Evolutionary conservation across 1,140 invertebrate genomes (phyloP).

Genomic region (Drosophila repleta): DNA sequence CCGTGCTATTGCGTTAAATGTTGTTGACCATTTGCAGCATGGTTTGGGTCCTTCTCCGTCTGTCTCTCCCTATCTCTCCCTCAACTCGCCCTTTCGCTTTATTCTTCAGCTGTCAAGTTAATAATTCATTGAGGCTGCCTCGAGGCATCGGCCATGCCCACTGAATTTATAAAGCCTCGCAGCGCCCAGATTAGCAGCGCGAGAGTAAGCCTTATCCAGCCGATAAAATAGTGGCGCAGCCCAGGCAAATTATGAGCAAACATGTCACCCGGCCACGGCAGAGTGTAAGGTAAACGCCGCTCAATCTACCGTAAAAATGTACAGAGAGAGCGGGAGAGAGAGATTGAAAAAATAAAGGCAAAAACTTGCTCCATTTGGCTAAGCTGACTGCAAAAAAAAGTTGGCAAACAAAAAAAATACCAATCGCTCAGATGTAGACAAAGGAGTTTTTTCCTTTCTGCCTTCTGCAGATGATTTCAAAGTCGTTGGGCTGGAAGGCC

Average conservation of each 20-base stretch:
- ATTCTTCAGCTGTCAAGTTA: slow-evolving; percentile 47
- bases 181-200: slow-evolving; percentile 68
- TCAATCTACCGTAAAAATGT: slow-evolving; percentile 72
- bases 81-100: slow-evolving; percentile 2
- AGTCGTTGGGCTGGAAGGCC: slow-evolving; percentile 65
- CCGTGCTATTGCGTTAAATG: slow-evolving; percentile 80
- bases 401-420: slow-evolving; percentile 16
- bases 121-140: slow-evolving; percentile 71
- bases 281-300: slow-evolving; percentile 65
- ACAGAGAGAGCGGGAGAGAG: slow-evolving; percentile 32
- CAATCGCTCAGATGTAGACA: slow-evolving; percentile 21
- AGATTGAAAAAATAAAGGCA: slow-evolving; percentile 11
- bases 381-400: slow-evolving; percentile 52
- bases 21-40: slow-evolving; percentile 54
- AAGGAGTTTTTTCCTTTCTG: slow-evolving; percentile 48
- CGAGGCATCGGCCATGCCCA: slow-evolving; percentile 56
- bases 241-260: slow-evolving; percentile 47
- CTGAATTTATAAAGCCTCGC: slow-evolving; percentile 61
- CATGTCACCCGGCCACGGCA: slow-evolving; percentile 42
- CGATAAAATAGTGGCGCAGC: slow-evolving; percentile 29
- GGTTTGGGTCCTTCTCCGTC: neutral
- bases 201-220: slow-evolving; percentile 28
- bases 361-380: slow-evolving; percentile 31
- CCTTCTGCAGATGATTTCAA: slow-evolving; percentile 20
- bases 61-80: neutral